Evolutionary conservation across 2,888 invertebrate genomes (phyloP).

Genomic region (Megastigmus dorsalis): DNA sequence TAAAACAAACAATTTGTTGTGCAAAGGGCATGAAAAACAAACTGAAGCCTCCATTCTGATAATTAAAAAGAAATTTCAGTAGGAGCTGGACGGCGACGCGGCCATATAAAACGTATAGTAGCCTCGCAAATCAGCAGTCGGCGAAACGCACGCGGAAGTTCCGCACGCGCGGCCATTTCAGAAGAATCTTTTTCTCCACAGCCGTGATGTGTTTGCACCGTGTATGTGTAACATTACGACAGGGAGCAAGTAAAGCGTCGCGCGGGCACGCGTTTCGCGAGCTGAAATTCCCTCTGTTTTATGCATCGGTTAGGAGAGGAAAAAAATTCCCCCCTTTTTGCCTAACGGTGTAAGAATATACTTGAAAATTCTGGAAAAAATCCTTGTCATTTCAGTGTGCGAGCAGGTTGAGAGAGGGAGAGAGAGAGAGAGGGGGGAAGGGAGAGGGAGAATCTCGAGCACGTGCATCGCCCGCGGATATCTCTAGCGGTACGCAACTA

Average conservation of each 20-base stretch:
- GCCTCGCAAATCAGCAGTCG: not conserved
- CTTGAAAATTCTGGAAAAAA: slow-evolving; percentile 51
- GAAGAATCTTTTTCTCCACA: slow-evolving; percentile 10
- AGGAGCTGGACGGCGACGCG: too few relatives aligned
- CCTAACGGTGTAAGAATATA: slow-evolving; percentile 50
- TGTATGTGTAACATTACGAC: slow-evolving; percentile 28
- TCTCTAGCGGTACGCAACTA: slow-evolving; percentile 8
- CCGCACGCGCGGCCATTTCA: not conserved
- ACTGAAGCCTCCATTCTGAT: too few relatives aligned
- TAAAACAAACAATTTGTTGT: too few relatives aligned
- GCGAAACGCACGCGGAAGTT: not conserved
- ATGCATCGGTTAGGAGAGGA: slow-evolving; percentile 38
- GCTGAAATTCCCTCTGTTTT: slow-evolving; percentile 41
- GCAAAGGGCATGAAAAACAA: too few relatives aligned
- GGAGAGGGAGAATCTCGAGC: slow-evolving; percentile 28
- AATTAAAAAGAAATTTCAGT: too few relatives aligned
- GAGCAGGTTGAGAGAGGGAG: not conserved
- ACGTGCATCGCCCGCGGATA: slow-evolving; percentile 45
- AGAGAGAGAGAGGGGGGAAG: too few relatives aligned
- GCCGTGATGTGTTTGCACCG: too few relatives aligned
- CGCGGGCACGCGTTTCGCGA: slow-evolving; percentile 46
- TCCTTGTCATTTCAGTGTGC: slow-evolving; percentile 38
- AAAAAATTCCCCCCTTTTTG: slow-evolving; percentile 18
- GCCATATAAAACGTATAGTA: too few relatives aligned
- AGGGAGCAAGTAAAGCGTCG: slow-evolving; percentile 33